These are phyloP conservation scores for Lamellibrachia satsuma DNA, from an alignment of 2,888 invertebrate species.

Conservation along the genomic window DNA sequence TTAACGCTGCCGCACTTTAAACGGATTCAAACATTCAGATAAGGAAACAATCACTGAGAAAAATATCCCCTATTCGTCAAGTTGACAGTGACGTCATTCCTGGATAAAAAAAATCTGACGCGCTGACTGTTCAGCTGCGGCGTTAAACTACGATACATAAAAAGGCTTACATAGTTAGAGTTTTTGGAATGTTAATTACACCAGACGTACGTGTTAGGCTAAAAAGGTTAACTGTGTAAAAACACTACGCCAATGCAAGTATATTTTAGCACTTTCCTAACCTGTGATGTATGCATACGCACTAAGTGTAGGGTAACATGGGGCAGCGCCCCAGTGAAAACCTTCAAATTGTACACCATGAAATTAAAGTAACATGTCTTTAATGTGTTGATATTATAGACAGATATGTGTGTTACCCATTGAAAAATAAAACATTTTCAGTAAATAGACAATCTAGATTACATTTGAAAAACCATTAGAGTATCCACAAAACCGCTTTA, in stretches of 20 bases:
- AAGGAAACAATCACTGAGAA: background rate
- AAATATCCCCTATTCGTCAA: background rate
- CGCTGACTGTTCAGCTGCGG: background rate
- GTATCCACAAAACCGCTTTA: too few relatives aligned
- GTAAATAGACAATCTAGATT: too few relatives aligned
- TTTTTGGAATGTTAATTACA: background rate
- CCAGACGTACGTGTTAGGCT: background rate
- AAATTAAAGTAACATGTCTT: too few relatives aligned
- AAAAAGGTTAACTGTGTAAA: background rate
- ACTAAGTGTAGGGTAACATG: too few relatives aligned
- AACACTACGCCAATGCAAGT: background rate
- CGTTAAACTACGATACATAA: background rate
- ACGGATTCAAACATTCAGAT: background rate
- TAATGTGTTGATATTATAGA: too few relatives aligned
- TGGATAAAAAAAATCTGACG: background rate
- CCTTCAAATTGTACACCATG: too few relatives aligned
- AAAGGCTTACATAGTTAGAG: background rate
- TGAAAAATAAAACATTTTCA: too few relatives aligned
- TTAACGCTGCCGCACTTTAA: background rate
- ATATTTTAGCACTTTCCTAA: too few relatives aligned
- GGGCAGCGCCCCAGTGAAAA: too few relatives aligned
- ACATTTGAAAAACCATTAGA: too few relatives aligned
- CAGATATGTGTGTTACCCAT: too few relatives aligned
- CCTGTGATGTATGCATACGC: too few relatives aligned
- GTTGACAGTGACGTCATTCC: background rate